Conservation (phyloP, 2,888 invertebrate species). For the Ormyrus thymus region DNA sequence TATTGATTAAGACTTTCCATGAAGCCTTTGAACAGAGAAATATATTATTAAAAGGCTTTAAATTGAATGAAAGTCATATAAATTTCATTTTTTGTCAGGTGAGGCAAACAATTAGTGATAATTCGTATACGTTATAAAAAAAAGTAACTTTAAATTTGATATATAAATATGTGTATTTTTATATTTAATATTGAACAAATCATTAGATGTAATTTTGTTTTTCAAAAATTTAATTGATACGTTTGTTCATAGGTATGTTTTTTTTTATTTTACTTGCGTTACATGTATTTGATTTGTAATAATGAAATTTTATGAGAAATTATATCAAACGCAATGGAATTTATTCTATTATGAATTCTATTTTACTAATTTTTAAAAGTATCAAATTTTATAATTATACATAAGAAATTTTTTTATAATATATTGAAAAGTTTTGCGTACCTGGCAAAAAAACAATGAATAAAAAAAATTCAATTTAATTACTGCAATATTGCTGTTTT, state of each 20-base stretch:
- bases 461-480: not conserved
- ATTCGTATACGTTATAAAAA: not conserved
- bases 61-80: not conserved
- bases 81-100: not conserved
- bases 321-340: too few relatives aligned
- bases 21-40: not conserved
- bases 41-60: not conserved
- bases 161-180: not conserved
- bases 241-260: too few relatives aligned
- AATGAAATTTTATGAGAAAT: too few relatives aligned
- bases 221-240: not conserved
- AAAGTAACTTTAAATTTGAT: not conserved
- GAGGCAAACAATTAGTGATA: not conserved
- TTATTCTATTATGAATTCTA: too few relatives aligned
- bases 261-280: too few relatives aligned
- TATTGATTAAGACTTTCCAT: not conserved
- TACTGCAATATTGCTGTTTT: conserved; percentile 24
- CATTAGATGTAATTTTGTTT: not conserved
- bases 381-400: too few relatives aligned
- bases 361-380: too few relatives aligned
- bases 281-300: too few relatives aligned
- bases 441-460: conserved; percentile 26
- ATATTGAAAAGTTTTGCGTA: conserved; percentile 28
- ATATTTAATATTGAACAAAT: not conserved
- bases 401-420: not conserved